Evolutionary conservation across 2,113 vertebrate genomes (phyloP), one percentile per base, ranked within the genome.

Genomic region (Marcusenius ussheri): DNA sequence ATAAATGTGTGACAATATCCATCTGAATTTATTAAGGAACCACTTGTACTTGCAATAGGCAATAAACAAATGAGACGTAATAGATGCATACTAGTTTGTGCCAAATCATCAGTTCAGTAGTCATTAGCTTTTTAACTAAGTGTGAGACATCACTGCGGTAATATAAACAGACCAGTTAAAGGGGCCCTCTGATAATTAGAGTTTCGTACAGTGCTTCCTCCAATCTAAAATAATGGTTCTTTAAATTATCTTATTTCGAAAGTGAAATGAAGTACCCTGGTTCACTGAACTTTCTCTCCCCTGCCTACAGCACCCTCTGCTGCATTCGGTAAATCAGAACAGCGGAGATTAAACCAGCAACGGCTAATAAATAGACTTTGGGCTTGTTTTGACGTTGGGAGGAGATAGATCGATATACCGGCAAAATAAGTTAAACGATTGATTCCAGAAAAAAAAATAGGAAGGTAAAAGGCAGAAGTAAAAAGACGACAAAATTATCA

Each of bases 41-140:
- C n/a, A n/a, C 51, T 58, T 83, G 80, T 88, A 74, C 49, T 58
- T n/a, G 35, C 42, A 58, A 85, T 35, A 27, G 45, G 50, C 89
- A 89, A 45, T 89, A 89, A 89, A 83, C 77, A 46, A 89, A 50
- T 45, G 77, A 58, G 51, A 80, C 11, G 11, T 92, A 88, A 90
- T 58, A 7, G 91, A 91, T 92, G 91, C 93, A 91, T 90, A 89
- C 91, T 53, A 90, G 87, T 88, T 88, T 46, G 58, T 70, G 85
- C 91, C 91, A 89, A 91, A 93, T 89, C 87, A 89, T 91, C 84
- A 56, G 90, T 89, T 93, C 94, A 93, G 92, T 91, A 94, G 91
- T 91, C 91, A 95, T 94, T 93, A 92, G 90, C 87, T 62, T 93
- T 94, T 93, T 93, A 93, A 94, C 94, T 93, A 92, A 87, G 89